phyloP scores from a whole-genome alignment of 37 sponge, comb jelly and placozoan species.

The Aplysina aerophoba region DNA sequence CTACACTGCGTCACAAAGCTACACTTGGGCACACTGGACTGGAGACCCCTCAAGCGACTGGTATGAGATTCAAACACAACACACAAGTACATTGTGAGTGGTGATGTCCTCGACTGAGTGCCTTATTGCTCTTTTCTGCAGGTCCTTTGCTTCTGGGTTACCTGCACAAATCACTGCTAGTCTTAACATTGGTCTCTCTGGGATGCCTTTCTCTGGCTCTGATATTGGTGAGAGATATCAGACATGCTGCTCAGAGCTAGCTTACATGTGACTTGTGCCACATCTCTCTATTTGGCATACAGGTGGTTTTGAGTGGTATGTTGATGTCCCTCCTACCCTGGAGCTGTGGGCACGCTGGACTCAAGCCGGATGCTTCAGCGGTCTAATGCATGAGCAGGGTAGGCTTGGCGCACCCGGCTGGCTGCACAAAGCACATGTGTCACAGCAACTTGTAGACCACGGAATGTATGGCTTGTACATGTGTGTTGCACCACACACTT shows the following conservation, averaged over 20 bases:
- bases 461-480: too few relatives aligned
- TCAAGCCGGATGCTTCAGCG: slow-evolving; percentile 64
- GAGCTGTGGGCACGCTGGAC: slow-evolving; percentile 71
- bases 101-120: not conserved
- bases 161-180: slow-evolving; percentile 65
- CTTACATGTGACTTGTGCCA: not conserved
- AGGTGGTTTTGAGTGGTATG: slow-evolving; percentile 77
- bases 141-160: slow-evolving; percentile 65
- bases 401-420: not conserved
- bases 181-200: slow-evolving; percentile 62
- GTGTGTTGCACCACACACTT: too few relatives aligned
- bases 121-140: not conserved
- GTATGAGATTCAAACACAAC: not conserved
- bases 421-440: not conserved
- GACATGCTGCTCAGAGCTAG: not conserved
- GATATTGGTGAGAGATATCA: slow-evolving; percentile 48
- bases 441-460: not conserved
- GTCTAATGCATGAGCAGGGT: slow-evolving; percentile 70
- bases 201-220: slow-evolving; percentile 72
- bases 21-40: slow-evolving; percentile 74
- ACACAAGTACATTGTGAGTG: not conserved
- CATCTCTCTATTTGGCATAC: not conserved
- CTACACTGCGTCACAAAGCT: slow-evolving; percentile 58
- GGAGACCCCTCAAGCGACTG: slow-evolving; percentile 73
- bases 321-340: slow-evolving; percentile 51